Base-by-base conservation (phyloP, 2,113 vertebrate genomes). In the Arvicanthis niloticus region DNA sequence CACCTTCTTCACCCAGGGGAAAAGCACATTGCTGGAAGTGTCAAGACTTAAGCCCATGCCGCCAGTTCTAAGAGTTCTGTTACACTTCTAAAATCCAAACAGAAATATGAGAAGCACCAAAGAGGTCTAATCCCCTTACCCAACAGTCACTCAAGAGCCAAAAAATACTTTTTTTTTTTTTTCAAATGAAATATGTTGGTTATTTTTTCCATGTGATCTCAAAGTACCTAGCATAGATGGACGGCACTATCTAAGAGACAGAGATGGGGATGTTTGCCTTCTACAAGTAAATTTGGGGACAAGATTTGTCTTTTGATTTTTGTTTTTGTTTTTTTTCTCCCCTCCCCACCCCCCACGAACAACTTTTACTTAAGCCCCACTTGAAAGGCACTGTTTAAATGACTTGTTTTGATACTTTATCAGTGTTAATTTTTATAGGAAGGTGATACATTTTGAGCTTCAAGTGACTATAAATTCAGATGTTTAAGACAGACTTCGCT, bases 381-480 rank as follows among this genome's bases (percentile, higher is more conserved):
- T 94, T 94, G n/a, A 7, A 45, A 53, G 45, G 34, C 15, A 77
- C 0, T 84, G 19, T 26, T 81, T 51, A 89, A 40, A 89, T 70
- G 17, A 51, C 29, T 96, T 94, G 22, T 60, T 24, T 89, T 37
- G 62, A 70, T 91, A 80, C 9, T 4, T 60, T 94, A 73, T 95
- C 76, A 42, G 78, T 78, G 9, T 73, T 87, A 87, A 89, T 76
- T 89, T 96, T 88, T 58, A 81, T n/a, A 91, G 1, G 22, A 89
- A 91, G 86, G 5, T 87, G 65, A 88, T 91, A 40, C 7, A 67
- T 53, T 31, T 29, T 73, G 53, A 93, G 12, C 31, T 70, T 94
- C 62, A 94, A 94, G 1, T 77, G 68, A 58, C 10, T 62, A 70
- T 42, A 88, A 91, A 91, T 29, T 26, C 22, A n/a, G 22, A n/a